phyloP scores from a whole-genome alignment of 2,888 invertebrate genomes.

The Calliopum simillimum region DNA sequence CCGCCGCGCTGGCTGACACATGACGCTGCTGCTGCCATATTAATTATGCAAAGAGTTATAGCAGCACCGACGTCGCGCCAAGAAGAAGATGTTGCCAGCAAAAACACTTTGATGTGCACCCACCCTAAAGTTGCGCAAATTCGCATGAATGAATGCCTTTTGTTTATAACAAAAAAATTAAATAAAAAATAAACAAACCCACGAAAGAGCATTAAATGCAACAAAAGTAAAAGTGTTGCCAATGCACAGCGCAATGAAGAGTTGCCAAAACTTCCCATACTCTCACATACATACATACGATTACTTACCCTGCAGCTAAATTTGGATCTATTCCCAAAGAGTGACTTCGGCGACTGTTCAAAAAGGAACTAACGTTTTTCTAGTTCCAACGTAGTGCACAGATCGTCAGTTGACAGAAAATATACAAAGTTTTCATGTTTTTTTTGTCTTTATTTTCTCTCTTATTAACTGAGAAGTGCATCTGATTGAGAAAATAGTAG shows the following conservation, averaged over 20 bases:
- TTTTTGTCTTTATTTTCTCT: too few relatives aligned
- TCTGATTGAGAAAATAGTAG: too few relatives aligned
- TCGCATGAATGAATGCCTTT: slow-evolving; percentile 30
- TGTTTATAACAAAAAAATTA: too few relatives aligned
- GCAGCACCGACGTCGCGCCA: neutral
- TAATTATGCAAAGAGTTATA: slow-evolving; percentile 26
- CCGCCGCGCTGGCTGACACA: slow-evolving; percentile 28
- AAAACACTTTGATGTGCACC: slow-evolving; percentile 12
- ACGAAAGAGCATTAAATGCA: slow-evolving; percentile 4
- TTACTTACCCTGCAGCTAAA: too few relatives aligned
- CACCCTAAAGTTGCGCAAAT: slow-evolving; percentile 17
- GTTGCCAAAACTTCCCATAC: slow-evolving; percentile 15
- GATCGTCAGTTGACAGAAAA: too few relatives aligned
- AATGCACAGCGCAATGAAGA: neutral
- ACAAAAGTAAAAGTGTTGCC: slow-evolving; percentile 29
- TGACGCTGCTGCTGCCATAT: slow-evolving; percentile 17
- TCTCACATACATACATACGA: neutral
- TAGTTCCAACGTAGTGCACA: too few relatives aligned
- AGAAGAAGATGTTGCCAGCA: neutral
- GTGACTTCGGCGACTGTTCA: too few relatives aligned
- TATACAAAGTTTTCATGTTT: too few relatives aligned
- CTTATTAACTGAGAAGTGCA: too few relatives aligned
- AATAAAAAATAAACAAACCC: slow-evolving; percentile 10
- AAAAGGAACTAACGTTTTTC: too few relatives aligned
- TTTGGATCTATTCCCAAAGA: too few relatives aligned